Evolutionary conservation across 2,113 vertebrate genomes (phyloP), one percentile per base, ranked within the genome.

Genomic region (Ceyx margarethae): DNA sequence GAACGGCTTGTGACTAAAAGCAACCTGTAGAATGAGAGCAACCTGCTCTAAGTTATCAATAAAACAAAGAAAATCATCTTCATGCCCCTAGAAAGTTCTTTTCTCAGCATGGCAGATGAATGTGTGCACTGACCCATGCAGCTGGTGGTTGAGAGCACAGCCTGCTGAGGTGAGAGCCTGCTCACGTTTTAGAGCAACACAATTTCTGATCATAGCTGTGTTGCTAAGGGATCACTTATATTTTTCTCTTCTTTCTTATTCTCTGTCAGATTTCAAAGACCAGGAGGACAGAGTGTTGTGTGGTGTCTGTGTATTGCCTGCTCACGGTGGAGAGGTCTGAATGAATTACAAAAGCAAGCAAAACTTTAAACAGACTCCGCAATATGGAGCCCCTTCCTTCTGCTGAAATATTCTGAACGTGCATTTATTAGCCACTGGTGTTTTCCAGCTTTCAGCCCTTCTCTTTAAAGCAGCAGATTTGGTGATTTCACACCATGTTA

Each of bases 191-290:
- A 76, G 88, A 85, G 77, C 66, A 91, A 88, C 71, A 72, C 48
- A 42, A 65, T 85, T 95, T 85, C 77, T 88, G 35, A 95, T 95
- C 75, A 88, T 81, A 78, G 82, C 35, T 74, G 25, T 88, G 77
- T 77, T 90, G 74, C 61, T 76, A 87, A 73, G 78, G 79, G 76
- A 74, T 78, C 9, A n/a, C 28, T 93, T 23, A 0, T 37, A 19
- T 73, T 93, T 73, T 93, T 72, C 37, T 79, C 15, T 18, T 40
- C n/a, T 64, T 78, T 88, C 37, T 77, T 78, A 71, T 85, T 89
- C 50, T 85, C 46, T 64, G 68, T 67, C 68, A 81, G 61, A 81
- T 83, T 69, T 93, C 76, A 81, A 75, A 90, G 60, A 67, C 20
- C n/a, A 53, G 60, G 12, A 67, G 65, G 31, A 83, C 75, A 72